These are phyloP conservation scores for Fregetta grallaria DNA, from an alignment of 2,113 vertebrate species.

Conservation along the genomic window DNA sequence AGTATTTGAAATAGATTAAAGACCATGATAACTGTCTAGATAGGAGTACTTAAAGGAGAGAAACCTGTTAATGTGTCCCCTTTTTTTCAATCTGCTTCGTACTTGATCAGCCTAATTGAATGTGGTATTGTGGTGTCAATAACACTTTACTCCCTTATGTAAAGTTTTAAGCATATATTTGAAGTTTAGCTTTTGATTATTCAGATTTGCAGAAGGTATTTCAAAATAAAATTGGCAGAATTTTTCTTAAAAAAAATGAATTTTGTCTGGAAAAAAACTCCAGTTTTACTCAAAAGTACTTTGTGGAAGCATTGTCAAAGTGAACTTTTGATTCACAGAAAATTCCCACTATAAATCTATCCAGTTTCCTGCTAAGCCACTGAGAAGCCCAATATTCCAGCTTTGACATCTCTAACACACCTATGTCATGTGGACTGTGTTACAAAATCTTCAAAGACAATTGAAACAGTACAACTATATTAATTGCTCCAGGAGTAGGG, in stretches of 20 bases:
- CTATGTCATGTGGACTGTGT: background rate
- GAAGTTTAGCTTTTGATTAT: background rate
- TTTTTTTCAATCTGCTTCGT: background rate
- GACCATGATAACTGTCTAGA: background rate
- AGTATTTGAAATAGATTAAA: background rate
- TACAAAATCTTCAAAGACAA: background rate
- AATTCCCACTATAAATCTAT: background rate
- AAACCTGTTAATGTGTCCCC: background rate
- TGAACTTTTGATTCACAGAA: background rate
- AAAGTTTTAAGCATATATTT: background rate
- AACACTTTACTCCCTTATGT: background rate
- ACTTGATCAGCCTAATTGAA: background rate
- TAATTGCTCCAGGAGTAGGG: background rate
- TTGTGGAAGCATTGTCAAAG: background rate
- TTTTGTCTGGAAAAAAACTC: background rate
- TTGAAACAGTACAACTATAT: background rate
- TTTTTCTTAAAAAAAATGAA: background rate
- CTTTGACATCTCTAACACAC: background rate
- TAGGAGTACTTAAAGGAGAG: background rate
- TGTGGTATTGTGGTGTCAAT: background rate
- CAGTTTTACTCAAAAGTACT: background rate
- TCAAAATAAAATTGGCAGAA: background rate
- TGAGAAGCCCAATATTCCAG: background rate
- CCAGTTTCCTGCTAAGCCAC: background rate
- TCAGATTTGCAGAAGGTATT: background rate